A percentile compares a stretch with the other conserved stretches of the same genome.
Conservation (phyloP, 2,797 vertebrate species). For the Lacerta bilineata region DNA sequence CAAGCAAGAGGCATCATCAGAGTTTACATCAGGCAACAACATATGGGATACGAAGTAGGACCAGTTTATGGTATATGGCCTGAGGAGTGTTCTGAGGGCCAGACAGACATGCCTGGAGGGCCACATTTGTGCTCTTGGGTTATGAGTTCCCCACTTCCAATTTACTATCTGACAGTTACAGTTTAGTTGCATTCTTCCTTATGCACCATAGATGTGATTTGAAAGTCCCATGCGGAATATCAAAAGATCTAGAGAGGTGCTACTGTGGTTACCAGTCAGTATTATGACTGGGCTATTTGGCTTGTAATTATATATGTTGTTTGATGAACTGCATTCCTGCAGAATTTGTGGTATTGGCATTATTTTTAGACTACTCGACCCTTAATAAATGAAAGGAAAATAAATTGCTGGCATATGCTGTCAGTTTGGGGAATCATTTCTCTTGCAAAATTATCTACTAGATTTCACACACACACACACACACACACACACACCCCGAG, state of each 20-base stretch:
- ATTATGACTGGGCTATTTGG: neutral
- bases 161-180: neutral
- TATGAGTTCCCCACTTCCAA: too few species aligned
- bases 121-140: too few species aligned
- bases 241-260: neutral
- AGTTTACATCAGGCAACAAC: too few species aligned
- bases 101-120: too few species aligned
- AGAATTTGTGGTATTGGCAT: neutral
- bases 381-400: conserved; percentile 23
- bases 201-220: neutral
- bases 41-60: too few species aligned
- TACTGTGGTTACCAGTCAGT: accelerated
- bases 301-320: neutral
- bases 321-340: neutral
- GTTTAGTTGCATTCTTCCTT: neutral
- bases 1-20: too few species aligned
- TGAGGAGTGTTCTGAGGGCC: too few species aligned
- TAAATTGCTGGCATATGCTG: neutral
- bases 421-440: conserved; percentile 11
- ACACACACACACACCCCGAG: neutral
- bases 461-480: neutral
- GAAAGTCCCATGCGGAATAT: neutral
- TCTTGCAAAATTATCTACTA: neutral
- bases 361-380: conserved; percentile 17
- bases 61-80: too few species aligned